Evolutionary conservation across 2,113 vertebrate species (phyloP).

Genomic region (Nothocercus nigrocapillus): DNA sequence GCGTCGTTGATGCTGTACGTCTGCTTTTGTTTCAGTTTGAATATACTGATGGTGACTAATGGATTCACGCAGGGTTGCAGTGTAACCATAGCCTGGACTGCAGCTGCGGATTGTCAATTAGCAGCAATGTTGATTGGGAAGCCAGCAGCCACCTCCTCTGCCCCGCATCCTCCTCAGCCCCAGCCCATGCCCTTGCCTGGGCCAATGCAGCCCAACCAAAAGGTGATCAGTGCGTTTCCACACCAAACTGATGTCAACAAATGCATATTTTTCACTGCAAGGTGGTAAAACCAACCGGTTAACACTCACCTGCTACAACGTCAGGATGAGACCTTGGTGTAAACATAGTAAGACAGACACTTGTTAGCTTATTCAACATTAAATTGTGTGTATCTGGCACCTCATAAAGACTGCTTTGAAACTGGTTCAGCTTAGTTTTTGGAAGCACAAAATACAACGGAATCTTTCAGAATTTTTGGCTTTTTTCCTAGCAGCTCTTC

Average conservation of each 20-base stretch:
- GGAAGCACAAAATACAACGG: background rate
- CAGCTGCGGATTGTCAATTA: background rate
- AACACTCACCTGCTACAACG: rapidly evolving
- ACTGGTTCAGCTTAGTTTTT: background rate
- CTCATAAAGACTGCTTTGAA: background rate
- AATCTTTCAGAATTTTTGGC: background rate
- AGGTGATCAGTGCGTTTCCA: background rate
- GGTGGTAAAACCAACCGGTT: background rate
- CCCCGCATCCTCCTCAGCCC: background rate
- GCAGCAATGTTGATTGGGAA: background rate
- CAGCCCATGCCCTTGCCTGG: background rate
- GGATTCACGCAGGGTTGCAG: background rate
- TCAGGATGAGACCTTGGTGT: background rate
- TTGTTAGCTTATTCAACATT: background rate
- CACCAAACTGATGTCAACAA: background rate
- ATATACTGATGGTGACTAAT: background rate
- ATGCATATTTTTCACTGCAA: background rate
- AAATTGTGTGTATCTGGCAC: background rate
- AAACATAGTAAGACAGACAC: background rate
- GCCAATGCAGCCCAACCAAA: background rate
- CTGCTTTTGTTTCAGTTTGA: background rate
- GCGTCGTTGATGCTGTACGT: background rate
- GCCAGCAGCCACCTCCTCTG: background rate
- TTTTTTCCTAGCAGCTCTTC: background rate
- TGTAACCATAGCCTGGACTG: background rate